Percentiles rank a stretch among this genome's conserved stretches.
These are phyloP conservation scores for Peromyscus melanophrys DNA, from an alignment of 2,797 vertebrate species.

Conservation along the genomic window DNA sequence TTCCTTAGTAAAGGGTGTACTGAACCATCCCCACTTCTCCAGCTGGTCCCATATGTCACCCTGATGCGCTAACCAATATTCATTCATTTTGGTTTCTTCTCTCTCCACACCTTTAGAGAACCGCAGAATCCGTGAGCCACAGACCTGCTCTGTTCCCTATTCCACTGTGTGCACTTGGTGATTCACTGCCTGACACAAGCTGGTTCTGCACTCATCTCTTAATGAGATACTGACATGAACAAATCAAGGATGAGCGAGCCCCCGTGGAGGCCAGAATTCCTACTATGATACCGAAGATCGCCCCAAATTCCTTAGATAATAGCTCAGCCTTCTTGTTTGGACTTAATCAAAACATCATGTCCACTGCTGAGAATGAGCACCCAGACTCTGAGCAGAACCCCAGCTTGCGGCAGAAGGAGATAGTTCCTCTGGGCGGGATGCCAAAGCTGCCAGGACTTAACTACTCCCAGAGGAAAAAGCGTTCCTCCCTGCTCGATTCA, in stretches of 20 bases:
- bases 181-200: slow-evolving; percentile 36
- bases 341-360: slow-evolving; percentile 81
- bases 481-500: slow-evolving; percentile 41
- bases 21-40: not conserved
- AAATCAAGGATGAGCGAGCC: slow-evolving; percentile 50
- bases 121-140: not conserved
- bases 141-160: not conserved
- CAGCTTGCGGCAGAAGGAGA: slow-evolving; percentile 44
- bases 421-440: slow-evolving; percentile 67
- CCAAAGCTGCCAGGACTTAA: slow-evolving; percentile 73
- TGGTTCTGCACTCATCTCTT: slow-evolving; percentile 4
- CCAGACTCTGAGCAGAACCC: slow-evolving; percentile 30
- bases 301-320: slow-evolving; percentile 77
- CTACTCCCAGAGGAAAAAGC: slow-evolving; percentile 59
- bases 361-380: slow-evolving; percentile 28
- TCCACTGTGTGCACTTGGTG: not conserved
- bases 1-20: not conserved
- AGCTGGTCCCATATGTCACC: not conserved
- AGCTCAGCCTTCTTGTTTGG: slow-evolving; percentile 51
- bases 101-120: not conserved
- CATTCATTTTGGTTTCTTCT: not conserved
- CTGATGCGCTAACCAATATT: not conserved
- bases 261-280: slow-evolving; percentile 41
- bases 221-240: slow-evolving; percentile 64
- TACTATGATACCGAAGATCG: slow-evolving; percentile 3